Evolutionary conservation across 2,797 vertebrate genomes (phyloP).

Genomic region (Sandelia bainsii): DNA sequence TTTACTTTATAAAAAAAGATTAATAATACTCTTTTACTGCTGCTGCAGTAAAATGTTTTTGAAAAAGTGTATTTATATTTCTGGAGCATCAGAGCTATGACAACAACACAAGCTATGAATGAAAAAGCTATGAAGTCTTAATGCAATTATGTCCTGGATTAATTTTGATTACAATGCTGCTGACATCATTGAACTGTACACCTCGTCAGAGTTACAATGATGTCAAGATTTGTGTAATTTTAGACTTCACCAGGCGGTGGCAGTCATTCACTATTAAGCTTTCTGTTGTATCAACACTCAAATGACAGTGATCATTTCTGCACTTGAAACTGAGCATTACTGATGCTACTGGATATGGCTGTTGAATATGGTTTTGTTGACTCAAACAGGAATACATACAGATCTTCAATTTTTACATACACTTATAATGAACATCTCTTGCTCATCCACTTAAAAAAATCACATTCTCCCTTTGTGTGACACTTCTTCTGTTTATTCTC

Average conservation of each 20-base stretch:
- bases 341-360: conserved; percentile 19
- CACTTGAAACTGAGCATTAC: conserved; percentile 41
- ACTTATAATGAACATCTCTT: not conserved
- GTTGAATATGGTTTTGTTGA: conserved; percentile 14
- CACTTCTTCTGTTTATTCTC: conserved; percentile 12
- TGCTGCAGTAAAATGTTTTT: conserved; percentile 17
- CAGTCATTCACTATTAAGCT: conserved; percentile 75
- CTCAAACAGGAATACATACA: conserved; percentile 4
- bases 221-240: conserved; percentile 57
- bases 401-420: not conserved
- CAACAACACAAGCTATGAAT: conserved; percentile 20
- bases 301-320: conserved; percentile 58
- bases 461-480: not conserved
- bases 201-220: conserved; percentile 17
- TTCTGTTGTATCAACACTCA: conserved; percentile 19
- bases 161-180: conserved; percentile 26
- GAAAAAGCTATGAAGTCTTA: too few relatives aligned
- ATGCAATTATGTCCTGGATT: conserved; percentile 22
- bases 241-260: conserved; percentile 76
- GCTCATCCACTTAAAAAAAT: not conserved
- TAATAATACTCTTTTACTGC: conserved; percentile 1
- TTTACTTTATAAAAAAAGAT: conserved; percentile 13
- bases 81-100: conserved; percentile 26
- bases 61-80: conserved; percentile 27
- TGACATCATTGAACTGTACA: conserved; percentile 12